phyloP scores from a whole-genome alignment of 2,797 vertebrate species.

The Simalia tracyae region DNA sequence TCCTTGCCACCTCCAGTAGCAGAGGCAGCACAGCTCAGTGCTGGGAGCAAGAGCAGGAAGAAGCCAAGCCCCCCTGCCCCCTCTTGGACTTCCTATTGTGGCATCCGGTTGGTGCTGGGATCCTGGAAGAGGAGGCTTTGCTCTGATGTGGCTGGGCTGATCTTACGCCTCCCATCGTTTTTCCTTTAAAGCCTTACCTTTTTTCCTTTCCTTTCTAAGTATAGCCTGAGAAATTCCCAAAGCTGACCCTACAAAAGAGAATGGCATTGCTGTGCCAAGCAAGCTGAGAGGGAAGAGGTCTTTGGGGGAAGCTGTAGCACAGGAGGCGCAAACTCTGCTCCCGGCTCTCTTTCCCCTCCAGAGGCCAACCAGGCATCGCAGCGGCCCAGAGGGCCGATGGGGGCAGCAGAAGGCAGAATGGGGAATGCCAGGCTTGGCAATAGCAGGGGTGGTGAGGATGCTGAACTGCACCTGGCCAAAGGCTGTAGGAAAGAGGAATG shows the following conservation, averaged over 20 bases:
- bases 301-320: neutral
- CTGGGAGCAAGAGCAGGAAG: neutral
- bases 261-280: neutral
- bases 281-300: neutral
- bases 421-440: neutral
- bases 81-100: neutral
- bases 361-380: neutral
- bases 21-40: no score
- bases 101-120: neutral
- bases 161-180: neutral
- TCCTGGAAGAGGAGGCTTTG: neutral
- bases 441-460: neutral
- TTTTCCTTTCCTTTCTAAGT: neutral
- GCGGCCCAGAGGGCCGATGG: neutral
- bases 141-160: neutral
- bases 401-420: no score
- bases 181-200: neutral
- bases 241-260: neutral
- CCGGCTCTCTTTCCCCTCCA: neutral
- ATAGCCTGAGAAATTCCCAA: neutral
- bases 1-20: no score
- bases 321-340: neutral
- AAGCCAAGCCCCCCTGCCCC: neutral
- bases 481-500: neutral
- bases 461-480: neutral